These are phyloP conservation scores for Psilopogon haemacephalus DNA, from an alignment of 2,113 vertebrate genomes.

Conservation along the genomic window DNA sequence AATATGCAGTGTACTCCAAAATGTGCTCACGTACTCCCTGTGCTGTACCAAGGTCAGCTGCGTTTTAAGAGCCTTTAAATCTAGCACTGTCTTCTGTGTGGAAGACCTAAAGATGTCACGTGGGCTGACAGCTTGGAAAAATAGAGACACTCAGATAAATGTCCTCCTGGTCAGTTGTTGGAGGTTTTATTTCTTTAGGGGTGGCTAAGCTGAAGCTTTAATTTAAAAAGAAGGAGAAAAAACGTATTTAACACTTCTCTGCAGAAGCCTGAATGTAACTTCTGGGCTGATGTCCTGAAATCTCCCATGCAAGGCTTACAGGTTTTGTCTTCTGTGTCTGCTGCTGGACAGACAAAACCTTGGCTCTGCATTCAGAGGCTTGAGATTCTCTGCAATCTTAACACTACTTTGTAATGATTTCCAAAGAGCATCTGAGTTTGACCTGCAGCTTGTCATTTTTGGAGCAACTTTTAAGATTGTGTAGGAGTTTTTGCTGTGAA, in stretches of 20 bases:
- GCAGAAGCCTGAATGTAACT: background rate
- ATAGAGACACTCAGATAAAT: background rate
- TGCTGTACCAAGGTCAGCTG: background rate
- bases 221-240: background rate
- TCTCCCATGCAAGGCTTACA: fast-evolving
- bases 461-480: background rate
- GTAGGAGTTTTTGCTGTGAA: background rate
- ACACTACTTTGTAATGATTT: background rate
- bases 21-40: fast-evolving
- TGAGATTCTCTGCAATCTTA: background rate
- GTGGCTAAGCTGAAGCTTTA: background rate
- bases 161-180: background rate
- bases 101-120: background rate
- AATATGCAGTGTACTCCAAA: background rate
- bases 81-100: background rate
- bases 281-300: background rate
- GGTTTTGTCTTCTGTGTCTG: background rate
- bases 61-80: background rate
- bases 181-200: background rate
- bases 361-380: background rate
- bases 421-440: background rate
- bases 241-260: background rate
- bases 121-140: background rate
- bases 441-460: background rate
- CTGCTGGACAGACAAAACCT: background rate